phyloP scores from a whole-genome alignment of 1,140 invertebrate species.

The Coptotermes formosanus region DNA sequence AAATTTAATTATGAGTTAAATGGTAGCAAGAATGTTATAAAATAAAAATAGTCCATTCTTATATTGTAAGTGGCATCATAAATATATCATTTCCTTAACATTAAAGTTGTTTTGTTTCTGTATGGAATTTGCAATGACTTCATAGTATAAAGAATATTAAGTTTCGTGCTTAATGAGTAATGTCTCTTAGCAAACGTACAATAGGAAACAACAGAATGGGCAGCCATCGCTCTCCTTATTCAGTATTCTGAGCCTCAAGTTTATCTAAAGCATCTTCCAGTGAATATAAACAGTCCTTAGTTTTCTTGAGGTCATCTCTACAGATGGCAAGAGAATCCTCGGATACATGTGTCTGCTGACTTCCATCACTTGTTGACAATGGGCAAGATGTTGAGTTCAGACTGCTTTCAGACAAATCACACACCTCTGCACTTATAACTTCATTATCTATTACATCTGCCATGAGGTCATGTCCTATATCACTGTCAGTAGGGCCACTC shows the following conservation, averaged over 20 bases:
- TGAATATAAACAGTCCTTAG: background rate
- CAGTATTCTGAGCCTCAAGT: background rate
- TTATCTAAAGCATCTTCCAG: constrained; percentile 11
- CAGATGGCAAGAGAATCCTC: no score
- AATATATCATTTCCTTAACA: background rate
- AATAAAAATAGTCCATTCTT: no score
- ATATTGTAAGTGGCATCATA: no score
- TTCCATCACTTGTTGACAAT: background rate
- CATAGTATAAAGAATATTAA: background rate
- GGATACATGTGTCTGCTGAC: background rate
- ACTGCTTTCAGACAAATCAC: background rate
- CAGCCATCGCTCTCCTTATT: background rate
- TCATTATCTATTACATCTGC: background rate
- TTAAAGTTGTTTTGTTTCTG: background rate
- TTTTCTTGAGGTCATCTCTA: background rate
- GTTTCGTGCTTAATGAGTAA: background rate
- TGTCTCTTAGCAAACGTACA: background rate
- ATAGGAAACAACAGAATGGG: background rate
- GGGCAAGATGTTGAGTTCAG: background rate
- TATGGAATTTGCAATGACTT: background rate
- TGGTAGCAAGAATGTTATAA: no score
- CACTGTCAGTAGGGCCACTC: background rate
- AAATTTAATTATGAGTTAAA: no score
- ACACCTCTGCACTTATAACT: background rate
- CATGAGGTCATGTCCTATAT: background rate